Evolutionary conservation across 2,888 invertebrate species (phyloP).

Genomic region (Aleiodes testaceus): DNA sequence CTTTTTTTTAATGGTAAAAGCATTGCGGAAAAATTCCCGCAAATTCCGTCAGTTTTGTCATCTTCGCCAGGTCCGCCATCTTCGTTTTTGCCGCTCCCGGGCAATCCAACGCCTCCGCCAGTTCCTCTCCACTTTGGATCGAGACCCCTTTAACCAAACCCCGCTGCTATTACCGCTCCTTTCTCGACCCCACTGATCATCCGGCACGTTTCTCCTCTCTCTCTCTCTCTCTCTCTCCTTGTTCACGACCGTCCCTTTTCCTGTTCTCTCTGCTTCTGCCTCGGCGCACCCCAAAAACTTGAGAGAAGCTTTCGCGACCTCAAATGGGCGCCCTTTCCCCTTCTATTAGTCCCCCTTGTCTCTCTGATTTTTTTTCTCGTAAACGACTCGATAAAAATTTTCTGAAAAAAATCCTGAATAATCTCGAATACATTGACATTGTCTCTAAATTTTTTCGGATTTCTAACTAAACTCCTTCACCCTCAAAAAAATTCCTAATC

Average conservation of each 20-base stretch:
- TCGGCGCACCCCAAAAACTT: slow-evolving; percentile 31
- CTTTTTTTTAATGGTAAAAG: too few species aligned
- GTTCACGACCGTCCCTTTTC: too few species aligned
- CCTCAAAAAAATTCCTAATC: too few species aligned
- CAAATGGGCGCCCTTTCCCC: not conserved
- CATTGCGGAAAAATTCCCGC: slow-evolving; percentile 22
- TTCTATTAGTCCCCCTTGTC: not conserved
- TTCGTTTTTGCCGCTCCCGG: slow-evolving; percentile 66
- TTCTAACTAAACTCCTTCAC: too few species aligned
- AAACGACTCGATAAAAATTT: too few species aligned
- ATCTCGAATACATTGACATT: too few species aligned
- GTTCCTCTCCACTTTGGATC: slow-evolving; percentile 32
- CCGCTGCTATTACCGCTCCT: slow-evolving; percentile 44
- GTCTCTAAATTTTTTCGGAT: too few species aligned
- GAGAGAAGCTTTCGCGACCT: slow-evolving; percentile 35
- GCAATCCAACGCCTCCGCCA: slow-evolving; percentile 59
- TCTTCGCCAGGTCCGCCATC: slow-evolving; percentile 62
- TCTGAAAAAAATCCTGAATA: too few species aligned
- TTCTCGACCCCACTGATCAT: slow-evolving; percentile 37
- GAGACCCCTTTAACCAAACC: slow-evolving; percentile 46
- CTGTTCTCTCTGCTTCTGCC: not conserved
- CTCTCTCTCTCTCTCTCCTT: slow-evolving; percentile 37
- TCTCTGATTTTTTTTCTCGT: too few species aligned
- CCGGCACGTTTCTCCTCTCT: slow-evolving; percentile 37
- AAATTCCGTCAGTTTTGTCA: slow-evolving; percentile 20